phyloP scores from a whole-genome alignment of 2,113 vertebrate species.

The Peromyscus leucopus region DNA sequence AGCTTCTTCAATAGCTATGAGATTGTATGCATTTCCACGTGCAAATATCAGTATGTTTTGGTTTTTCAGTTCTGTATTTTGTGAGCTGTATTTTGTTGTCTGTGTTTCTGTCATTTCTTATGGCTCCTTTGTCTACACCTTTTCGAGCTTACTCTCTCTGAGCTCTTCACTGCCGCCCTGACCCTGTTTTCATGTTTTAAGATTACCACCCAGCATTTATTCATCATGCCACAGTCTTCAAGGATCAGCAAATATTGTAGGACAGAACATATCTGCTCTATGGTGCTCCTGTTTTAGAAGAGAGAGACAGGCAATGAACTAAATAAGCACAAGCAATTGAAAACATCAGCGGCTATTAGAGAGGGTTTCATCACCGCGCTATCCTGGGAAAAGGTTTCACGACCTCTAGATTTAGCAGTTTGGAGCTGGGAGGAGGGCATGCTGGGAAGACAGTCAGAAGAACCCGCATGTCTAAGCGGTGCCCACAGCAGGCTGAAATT shows the following conservation, averaged over 20 bases:
- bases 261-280: background rate
- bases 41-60: background rate
- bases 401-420: background rate
- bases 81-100: background rate
- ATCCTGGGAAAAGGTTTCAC: too few species aligned
- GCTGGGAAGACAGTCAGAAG: background rate
- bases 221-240: background rate
- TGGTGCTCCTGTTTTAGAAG: background rate
- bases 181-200: background rate
- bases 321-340: background rate
- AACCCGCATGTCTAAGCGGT: background rate
- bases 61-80: slow-evolving; percentile 2
- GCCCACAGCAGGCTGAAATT: background rate
- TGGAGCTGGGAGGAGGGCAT: background rate
- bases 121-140: background rate
- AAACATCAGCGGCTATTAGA: background rate
- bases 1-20: slow-evolving; percentile 31
- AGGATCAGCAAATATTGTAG: background rate
- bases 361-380: background rate
- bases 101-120: background rate
- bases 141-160: background rate
- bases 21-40: background rate
- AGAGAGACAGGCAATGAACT: background rate
- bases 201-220: background rate
- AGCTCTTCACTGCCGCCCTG: background rate